A percentile compares a stretch with the other conserved stretches of the same genome.
Conservation (phyloP, 1,140 invertebrate genomes). For the Drosophila busckii region DNA sequence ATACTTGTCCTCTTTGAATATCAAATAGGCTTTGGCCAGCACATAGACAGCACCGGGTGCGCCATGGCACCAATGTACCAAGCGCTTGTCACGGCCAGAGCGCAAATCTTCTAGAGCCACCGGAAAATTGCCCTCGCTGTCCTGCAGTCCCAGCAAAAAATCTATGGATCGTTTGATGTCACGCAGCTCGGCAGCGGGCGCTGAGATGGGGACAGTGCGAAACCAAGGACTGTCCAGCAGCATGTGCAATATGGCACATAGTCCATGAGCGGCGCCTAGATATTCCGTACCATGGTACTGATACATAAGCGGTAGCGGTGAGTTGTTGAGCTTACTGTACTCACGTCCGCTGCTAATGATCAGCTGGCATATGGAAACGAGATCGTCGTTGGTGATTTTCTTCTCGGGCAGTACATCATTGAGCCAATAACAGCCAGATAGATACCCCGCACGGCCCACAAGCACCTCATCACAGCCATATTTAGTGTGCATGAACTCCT, state of each 20-base stretch:
- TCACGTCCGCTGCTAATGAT: slow-evolving; percentile 86
- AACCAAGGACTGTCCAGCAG: slow-evolving; percentile 79
- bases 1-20: slow-evolving; percentile 88
- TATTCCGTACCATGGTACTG: slow-evolving; percentile 92
- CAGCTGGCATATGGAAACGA: slow-evolving; percentile 83
- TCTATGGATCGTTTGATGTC: slow-evolving; percentile 79
- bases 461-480: slow-evolving; percentile 91
- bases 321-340: slow-evolving; percentile 82
- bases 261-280: slow-evolving; percentile 89
- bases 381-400: slow-evolving; percentile 80
- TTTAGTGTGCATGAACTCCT: slow-evolving; percentile 80
- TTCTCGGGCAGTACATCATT: slow-evolving; percentile 81
- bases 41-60: slow-evolving; percentile 89
- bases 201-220: slow-evolving; percentile 64
- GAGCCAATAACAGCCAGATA: slow-evolving; percentile 88
- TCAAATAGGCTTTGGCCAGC: slow-evolving; percentile 88
- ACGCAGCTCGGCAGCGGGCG: slow-evolving; percentile 82
- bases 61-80: slow-evolving; percentile 95
- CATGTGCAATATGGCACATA: slow-evolving; percentile 83
- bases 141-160: slow-evolving; percentile 85
- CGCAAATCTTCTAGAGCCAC: slow-evolving; percentile 86
- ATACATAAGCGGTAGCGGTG: slow-evolving; percentile 88
- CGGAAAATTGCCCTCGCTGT: slow-evolving; percentile 87
- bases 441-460: slow-evolving; percentile 89
- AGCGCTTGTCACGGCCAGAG: slow-evolving; percentile 80